Percentiles rank a stretch among this genome's conserved stretches.
phyloP scores from a whole-genome alignment of 23 tunicate genomes.

The Halocynthia roretzi region DNA sequence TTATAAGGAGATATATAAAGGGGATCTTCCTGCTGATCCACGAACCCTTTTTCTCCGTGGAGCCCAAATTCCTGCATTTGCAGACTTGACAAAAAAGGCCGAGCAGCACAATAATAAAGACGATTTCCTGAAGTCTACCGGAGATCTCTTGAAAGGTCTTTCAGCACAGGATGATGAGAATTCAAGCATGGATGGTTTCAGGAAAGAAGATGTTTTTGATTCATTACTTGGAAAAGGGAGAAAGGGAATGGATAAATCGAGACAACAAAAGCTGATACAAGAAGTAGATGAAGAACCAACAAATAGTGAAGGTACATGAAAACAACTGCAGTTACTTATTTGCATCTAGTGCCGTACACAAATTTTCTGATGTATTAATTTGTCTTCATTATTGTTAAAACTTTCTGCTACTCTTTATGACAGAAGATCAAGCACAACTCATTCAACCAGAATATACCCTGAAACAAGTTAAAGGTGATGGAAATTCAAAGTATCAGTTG shows the following conservation, averaged over 20 bases:
- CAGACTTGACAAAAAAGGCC: too few relatives aligned
- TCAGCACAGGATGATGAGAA: not conserved
- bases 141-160: conserved; percentile 35
- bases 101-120: too few relatives aligned
- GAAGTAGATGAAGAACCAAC: conserved; percentile 16
- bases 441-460: conserved; percentile 16
- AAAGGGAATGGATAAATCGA: not conserved
- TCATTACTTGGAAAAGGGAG: too few relatives aligned
- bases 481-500: conserved; percentile 13
- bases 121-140: conserved; percentile 50
- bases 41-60: too few relatives aligned
- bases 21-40: conserved; percentile 76
- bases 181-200: not conserved
- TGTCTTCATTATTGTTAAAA: too few relatives aligned
- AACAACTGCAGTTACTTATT: too few relatives aligned
- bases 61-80: too few relatives aligned
- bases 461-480: not conserved
- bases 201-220: too few relatives aligned
- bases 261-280: conserved; percentile 3
- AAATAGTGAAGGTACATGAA: too few relatives aligned
- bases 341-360: too few relatives aligned
- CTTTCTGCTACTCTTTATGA: too few relatives aligned
- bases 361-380: too few relatives aligned
- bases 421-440: not conserved
- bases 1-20: conserved; percentile 56